phyloP scores from a whole-genome alignment of 2,113 vertebrate species.

The Callipepla californica region DNA sequence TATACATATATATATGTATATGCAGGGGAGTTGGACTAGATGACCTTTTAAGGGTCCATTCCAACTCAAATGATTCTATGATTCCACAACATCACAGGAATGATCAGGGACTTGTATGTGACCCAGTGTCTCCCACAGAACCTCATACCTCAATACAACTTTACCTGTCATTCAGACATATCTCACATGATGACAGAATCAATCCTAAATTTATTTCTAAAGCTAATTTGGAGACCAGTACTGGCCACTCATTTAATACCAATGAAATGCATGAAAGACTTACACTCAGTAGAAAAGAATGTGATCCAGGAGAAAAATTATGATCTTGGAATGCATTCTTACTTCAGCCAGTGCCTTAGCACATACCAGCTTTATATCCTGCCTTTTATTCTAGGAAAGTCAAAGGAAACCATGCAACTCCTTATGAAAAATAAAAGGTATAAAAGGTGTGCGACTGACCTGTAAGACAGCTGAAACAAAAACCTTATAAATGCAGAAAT shows the following conservation, averaged over 20 bases:
- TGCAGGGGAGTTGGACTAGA: too few relatives aligned
- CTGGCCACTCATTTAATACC: neutral
- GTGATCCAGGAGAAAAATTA: neutral
- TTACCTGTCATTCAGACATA: neutral
- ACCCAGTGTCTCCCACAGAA: neutral
- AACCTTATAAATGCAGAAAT: neutral
- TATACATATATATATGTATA: too few relatives aligned
- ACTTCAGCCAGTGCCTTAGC: neutral
- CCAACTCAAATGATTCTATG: too few relatives aligned
- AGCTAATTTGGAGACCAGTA: neutral
- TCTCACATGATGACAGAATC: accelerated
- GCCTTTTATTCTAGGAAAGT: neutral
- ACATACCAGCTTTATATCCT: neutral
- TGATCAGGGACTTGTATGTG: accelerated
- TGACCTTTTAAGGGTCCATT: too few relatives aligned
- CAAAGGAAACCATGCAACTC: neutral
- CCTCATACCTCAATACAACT: neutral
- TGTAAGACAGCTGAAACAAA: neutral
- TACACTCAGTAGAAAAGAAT: neutral
- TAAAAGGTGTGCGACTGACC: neutral
- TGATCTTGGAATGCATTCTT: neutral
- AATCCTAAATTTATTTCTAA: neutral
- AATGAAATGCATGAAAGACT: neutral
- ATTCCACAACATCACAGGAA: neutral
- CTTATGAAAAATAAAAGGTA: neutral